These are phyloP conservation scores for Heliothis peltigera DNA, from an alignment of 2,888 invertebrate genomes.

Conservation along the genomic window DNA sequence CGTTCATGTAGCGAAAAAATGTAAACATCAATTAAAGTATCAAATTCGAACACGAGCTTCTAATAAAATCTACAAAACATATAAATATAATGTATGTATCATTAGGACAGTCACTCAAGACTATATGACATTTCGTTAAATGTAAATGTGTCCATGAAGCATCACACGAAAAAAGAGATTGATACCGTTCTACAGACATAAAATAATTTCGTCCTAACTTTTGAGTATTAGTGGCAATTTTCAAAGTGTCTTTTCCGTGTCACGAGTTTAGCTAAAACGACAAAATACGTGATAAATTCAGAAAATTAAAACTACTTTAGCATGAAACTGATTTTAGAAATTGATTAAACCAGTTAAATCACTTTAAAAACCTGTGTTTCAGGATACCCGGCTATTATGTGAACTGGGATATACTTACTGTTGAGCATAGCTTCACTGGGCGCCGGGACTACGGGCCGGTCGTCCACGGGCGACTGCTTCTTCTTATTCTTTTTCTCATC, in stretches of 20 bases:
- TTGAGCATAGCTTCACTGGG: constrained; percentile 89
- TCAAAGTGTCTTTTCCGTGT: constrained; percentile 19
- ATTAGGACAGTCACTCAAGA: constrained; percentile 15
- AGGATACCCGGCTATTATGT: background rate
- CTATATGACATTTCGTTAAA: constrained; percentile 1
- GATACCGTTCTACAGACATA: background rate
- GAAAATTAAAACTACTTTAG: background rate
- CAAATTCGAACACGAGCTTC: constrained; percentile 41
- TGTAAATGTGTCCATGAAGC: constrained; percentile 24
- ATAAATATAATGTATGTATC: constrained; percentile 13
- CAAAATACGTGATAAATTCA: constrained; percentile 19
- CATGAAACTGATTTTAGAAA: background rate
- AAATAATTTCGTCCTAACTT: constrained; percentile 36
- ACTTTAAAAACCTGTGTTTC: background rate
- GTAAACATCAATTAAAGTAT: constrained; percentile 63
- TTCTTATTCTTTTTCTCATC: constrained; percentile 88
- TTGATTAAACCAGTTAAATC: background rate
- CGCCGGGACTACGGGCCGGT: constrained; percentile 84
- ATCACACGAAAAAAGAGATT: constrained; percentile 28
- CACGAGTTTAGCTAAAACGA: constrained; percentile 9
- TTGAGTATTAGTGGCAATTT: constrained; percentile 46
- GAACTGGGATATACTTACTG: constrained; percentile 77
- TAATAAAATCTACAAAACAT: constrained; percentile 28
- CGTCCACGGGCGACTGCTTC: constrained; percentile 85
- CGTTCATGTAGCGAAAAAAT: constrained; percentile 40